Evolutionary conservation across 2,113 vertebrate species (phyloP).

Genomic region (Lepidothrix coronata): DNA sequence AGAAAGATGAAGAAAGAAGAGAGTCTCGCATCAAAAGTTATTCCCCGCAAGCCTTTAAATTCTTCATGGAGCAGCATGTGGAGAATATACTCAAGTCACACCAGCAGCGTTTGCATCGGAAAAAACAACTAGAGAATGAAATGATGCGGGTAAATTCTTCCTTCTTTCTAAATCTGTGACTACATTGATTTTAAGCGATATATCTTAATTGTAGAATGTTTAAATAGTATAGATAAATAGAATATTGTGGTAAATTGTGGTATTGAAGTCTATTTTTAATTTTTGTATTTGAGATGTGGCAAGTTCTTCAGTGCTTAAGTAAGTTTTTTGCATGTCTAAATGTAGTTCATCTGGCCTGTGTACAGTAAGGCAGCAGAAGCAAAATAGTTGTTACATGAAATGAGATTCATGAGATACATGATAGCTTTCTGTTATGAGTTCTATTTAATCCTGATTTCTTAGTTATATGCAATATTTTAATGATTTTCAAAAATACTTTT

Average conservation of each 20-base stretch:
- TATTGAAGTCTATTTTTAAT: neutral
- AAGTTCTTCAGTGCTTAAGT: neutral
- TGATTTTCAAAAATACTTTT: rapidly evolving
- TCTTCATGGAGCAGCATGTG: slow-evolving; percentile 99
- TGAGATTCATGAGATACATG: neutral
- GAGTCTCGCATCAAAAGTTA: slow-evolving; percentile 89
- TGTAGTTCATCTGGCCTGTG: neutral
- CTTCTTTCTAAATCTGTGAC: slow-evolving; percentile 14
- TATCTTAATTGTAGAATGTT: neutral
- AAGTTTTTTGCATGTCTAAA: neutral
- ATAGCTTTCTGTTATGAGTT: neutral
- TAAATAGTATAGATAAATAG: neutral
- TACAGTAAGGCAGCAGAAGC: neutral
- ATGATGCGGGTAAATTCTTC: slow-evolving; percentile 90
- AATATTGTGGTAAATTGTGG: neutral
- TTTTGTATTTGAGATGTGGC: neutral
- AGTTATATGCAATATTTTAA: neutral
- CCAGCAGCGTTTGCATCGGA: slow-evolving; percentile 90
- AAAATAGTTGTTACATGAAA: neutral
- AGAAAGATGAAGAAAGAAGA: slow-evolving; percentile 90
- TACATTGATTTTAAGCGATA: neutral
- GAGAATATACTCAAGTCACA: slow-evolving; percentile 98
- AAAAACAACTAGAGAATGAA: slow-evolving; percentile 96
- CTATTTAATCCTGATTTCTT: neutral
- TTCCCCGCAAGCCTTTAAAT: slow-evolving; percentile 98